These are phyloP conservation scores for Anastrepha ludens DNA, from an alignment of 1,140 invertebrate genomes.

Conservation along the genomic window DNA sequence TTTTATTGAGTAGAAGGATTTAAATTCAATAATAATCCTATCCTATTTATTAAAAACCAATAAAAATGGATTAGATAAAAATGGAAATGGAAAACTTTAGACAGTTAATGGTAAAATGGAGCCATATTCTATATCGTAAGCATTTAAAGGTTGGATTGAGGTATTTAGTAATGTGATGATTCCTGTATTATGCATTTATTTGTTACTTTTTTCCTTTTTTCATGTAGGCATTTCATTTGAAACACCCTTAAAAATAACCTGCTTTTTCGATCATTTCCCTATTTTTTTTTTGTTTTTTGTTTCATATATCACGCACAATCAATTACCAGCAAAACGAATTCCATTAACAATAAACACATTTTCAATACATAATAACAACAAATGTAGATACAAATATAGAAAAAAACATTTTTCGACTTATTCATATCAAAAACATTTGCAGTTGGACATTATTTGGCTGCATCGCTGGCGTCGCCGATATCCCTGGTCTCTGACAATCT, in stretches of 20 bases:
- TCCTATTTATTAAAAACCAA: too few relatives aligned
- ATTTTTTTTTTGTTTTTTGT: not conserved
- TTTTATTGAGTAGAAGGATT: too few relatives aligned
- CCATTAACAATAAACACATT: not conserved
- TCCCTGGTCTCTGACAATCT: slow-evolving; percentile 73
- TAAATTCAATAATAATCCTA: too few relatives aligned
- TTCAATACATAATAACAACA: not conserved
- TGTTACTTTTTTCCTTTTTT: too few relatives aligned
- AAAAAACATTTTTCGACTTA: slow-evolving; percentile 27
- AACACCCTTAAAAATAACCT: not conserved
- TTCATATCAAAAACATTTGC: slow-evolving; percentile 60
- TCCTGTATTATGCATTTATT: too few relatives aligned
- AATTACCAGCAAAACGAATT: not conserved
- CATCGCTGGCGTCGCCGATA: slow-evolving; percentile 71
- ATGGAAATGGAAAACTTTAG: too few relatives aligned
- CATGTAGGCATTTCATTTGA: not conserved
- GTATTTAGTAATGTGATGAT: too few relatives aligned
- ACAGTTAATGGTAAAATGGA: too few relatives aligned
- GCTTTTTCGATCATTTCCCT: not conserved
- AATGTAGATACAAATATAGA: slow-evolving; percentile 43
- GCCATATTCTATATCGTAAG: too few relatives aligned
- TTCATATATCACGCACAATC: not conserved
- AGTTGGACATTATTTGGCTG: slow-evolving; percentile 73
- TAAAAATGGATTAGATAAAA: too few relatives aligned
- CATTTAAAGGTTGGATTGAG: too few relatives aligned